Evolutionary conservation across 1,140 invertebrate genomes (phyloP).

Genomic region (Ips typographus): DNA sequence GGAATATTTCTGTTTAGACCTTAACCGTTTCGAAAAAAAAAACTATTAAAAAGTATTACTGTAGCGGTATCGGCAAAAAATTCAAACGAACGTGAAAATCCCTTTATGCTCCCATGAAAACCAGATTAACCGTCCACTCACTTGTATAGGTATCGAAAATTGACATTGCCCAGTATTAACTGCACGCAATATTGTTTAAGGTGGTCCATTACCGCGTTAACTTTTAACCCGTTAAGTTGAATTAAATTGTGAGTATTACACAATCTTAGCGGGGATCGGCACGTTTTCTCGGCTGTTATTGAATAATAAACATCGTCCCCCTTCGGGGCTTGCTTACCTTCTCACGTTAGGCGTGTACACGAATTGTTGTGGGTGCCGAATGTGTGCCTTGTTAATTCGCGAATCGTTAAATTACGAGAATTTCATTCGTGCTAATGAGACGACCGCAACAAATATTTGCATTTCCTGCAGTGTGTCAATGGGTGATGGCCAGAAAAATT

Average conservation of each 20-base stretch:
- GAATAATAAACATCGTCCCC: constrained; percentile 4
- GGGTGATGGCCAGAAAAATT: too few species aligned
- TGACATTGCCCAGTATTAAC: background rate
- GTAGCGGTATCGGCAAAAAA: background rate
- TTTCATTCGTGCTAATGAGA: too few species aligned
- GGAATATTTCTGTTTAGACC: constrained; percentile 4
- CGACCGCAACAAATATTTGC: too few species aligned
- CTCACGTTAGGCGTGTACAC: background rate
- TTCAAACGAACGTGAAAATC: too few species aligned
- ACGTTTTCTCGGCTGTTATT: constrained; percentile 12
- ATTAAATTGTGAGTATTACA: constrained; percentile 4
- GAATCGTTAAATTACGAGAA: background rate
- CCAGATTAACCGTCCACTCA: background rate
- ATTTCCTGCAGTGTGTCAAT: too few species aligned
- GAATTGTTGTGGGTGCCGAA: background rate
- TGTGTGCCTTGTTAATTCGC: background rate
- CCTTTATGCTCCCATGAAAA: too few species aligned
- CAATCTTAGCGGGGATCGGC: background rate
- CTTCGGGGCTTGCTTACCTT: constrained; percentile 8
- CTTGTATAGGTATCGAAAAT: background rate
- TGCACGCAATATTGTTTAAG: background rate
- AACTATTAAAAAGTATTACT: background rate
- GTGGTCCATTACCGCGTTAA: background rate
- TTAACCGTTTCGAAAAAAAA: background rate
- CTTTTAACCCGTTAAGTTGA: constrained; percentile 6